Conservation (phyloP, 2,888 invertebrate genomes). For the Vanessa cardui region DNA sequence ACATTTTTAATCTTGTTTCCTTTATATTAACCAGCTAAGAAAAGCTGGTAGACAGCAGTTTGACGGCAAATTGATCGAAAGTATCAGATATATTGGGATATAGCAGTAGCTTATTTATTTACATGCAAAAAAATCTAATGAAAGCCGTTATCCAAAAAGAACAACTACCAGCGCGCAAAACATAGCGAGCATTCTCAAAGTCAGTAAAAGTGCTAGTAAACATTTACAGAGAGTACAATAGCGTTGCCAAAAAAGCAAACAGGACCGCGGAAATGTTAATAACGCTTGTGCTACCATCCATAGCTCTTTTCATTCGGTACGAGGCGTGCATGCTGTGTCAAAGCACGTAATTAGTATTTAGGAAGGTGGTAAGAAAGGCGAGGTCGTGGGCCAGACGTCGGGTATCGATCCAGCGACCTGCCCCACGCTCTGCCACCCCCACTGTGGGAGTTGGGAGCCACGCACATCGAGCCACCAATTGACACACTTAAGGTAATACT, state of each 20-base stretch:
- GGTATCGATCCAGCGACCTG: conserved; percentile 86
- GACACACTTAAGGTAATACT: conserved; percentile 82
- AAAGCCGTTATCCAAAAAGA: neutral
- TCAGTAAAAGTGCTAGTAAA: conserved; percentile 31
- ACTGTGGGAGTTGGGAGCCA: conserved; percentile 63
- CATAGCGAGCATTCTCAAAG: conserved; percentile 24
- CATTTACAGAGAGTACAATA: conserved; percentile 44
- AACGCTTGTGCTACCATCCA: conserved; percentile 70
- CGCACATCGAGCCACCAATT: conserved; percentile 81
- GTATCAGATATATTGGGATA: neutral
- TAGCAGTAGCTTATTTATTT: too few relatives aligned
- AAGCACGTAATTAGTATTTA: conserved; percentile 84
- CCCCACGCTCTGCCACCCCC: conserved; percentile 73
- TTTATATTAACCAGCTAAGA: conserved; percentile 73
- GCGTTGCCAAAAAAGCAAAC: conserved; percentile 70
- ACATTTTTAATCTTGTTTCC: conserved; percentile 82
- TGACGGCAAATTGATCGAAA: conserved; percentile 34
- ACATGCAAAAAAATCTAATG: neutral
- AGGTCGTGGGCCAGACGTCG: conserved; percentile 85
- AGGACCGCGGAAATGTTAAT: conserved; percentile 67
- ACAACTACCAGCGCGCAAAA: conserved; percentile 21
- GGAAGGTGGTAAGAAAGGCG: conserved; percentile 83
- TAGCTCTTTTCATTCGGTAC: conserved; percentile 76
- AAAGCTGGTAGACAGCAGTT: conserved; percentile 46
- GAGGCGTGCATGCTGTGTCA: conserved; percentile 78